Evolutionary conservation across 1,140 invertebrate species (phyloP), one percentile per base, ranked within the genome.

Genomic region (Oryzaephilus surinamensis): DNA sequence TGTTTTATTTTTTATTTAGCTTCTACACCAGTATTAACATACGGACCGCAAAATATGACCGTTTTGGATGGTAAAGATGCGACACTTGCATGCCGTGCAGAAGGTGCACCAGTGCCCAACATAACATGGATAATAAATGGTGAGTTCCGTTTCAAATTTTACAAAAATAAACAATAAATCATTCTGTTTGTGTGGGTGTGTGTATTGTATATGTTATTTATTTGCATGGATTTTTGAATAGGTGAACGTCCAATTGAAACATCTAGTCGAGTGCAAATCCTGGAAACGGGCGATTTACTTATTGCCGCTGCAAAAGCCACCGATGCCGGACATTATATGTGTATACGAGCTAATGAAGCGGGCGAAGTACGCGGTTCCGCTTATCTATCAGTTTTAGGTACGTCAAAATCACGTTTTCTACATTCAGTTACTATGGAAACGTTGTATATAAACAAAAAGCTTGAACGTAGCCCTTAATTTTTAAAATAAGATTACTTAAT

Each of bases 21-120:
- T 21, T 84, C 87, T 29, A 74, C 76, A 42, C 88, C 89, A 1
- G 72, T 89, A 37, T 80, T 93, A 76, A 80, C 85, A 62, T 67
- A 66, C 15, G 70, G 77, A 23, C 93, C 92, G 2, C 67, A 79
- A 57, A 93, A 96, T 71, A 61, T 81, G 11, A 95, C 90, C 2
- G 80, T 93, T 38, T 64, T 94, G 40, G 91, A 94, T 64, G 89
- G 89, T 12, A 89, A 90, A 63, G 88, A 94, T 67, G 89, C 83
- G 20, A 84, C 82, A 12, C 73, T 97, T 36, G 73, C 68, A 12
- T 97, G 93, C 63, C 69, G 83, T 50, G 90, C 87, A 7, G 75
- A 78, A 17, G 92, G 91, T 21, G 88, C 92, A 2, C 92, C 92
- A 10, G 74, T 77, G 43, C 92, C 93, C 2, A 90, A 85, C 54